A percentile compares a stretch with the other conserved stretches of the same genome.
These are phyloP conservation scores for Hypsopygia costalis DNA, from an alignment of 2,888 invertebrate species.

Conservation along the genomic window DNA sequence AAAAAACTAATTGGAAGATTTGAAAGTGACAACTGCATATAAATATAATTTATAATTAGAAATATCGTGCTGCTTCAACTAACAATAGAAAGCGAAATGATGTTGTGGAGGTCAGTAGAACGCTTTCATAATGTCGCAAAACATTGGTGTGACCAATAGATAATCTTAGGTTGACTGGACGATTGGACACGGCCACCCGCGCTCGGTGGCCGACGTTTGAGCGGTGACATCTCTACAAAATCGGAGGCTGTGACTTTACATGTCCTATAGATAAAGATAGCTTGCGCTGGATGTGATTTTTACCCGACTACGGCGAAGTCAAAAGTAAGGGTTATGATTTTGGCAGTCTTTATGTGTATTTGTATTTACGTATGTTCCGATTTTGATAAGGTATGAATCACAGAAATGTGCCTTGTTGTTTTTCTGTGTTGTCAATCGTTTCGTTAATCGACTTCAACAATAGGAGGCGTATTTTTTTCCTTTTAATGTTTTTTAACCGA, in stretches of 20 bases:
- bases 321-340: too few relatives aligned
- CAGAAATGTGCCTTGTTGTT: too few relatives aligned
- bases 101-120: conserved; percentile 45
- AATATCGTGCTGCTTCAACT: not conserved
- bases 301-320: too few relatives aligned
- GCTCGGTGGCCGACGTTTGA: not conserved
- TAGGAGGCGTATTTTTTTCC: too few relatives aligned
- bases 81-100: conserved; percentile 53
- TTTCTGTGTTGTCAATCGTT: too few relatives aligned
- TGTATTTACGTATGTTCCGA: too few relatives aligned
- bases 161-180: conserved; percentile 43
- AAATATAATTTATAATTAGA: not conserved
- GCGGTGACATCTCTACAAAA: conserved; percentile 29
- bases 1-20: conserved; percentile 1
- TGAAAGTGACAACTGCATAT: conserved; percentile 1
- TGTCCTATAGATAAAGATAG: conserved; percentile 8
- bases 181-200: conserved; percentile 36
- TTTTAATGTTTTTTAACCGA: too few relatives aligned
- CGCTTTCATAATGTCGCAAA: conserved; percentile 46
- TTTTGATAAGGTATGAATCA: too few relatives aligned
- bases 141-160: conserved; percentile 42
- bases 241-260: conserved; percentile 18
- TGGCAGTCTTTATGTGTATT: too few relatives aligned
- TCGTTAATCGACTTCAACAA: too few relatives aligned
- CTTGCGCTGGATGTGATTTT: conserved; percentile 2